These are phyloP conservation scores for Kradibia gibbosae DNA, from an alignment of 1,140 invertebrate species.

Conservation along the genomic window DNA sequence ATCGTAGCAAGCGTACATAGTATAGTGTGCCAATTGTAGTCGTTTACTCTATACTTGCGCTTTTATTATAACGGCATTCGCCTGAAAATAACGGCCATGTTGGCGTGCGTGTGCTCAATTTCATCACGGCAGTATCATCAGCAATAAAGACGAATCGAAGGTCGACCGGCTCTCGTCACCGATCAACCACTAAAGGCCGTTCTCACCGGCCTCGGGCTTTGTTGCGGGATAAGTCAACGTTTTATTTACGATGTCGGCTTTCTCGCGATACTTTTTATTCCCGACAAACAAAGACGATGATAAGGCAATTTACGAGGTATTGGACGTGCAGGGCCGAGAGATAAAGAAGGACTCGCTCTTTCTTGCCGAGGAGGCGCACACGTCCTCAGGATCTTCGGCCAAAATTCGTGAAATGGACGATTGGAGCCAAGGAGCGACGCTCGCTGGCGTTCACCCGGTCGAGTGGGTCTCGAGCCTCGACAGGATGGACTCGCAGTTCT, in stretches of 20 bases:
- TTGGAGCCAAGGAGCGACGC: too few species aligned
- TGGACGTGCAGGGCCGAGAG: too few species aligned
- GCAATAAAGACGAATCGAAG: too few species aligned
- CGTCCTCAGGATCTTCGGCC: too few species aligned
- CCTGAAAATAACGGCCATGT: not conserved
- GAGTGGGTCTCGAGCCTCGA: too few species aligned
- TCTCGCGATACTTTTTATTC: not conserved
- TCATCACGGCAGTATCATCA: too few species aligned
- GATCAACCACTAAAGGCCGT: not conserved
- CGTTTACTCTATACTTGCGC: conserved; percentile 23
- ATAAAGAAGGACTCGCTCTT: too few species aligned
- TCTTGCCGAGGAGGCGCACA: not conserved
- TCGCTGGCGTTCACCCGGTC: too few species aligned
- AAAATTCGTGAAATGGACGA: too few species aligned
- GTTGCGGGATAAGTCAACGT: not conserved
- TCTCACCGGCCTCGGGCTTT: not conserved
- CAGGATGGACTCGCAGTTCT: too few species aligned
- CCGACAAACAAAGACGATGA: not conserved
- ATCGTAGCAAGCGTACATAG: not conserved
- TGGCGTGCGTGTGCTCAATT: too few species aligned
- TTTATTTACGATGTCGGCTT: not conserved
- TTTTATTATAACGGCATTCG: not conserved
- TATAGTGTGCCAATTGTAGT: conserved; percentile 21
- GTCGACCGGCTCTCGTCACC: too few species aligned
- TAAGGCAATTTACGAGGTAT: not conserved